Evolutionary conservation across 2,113 vertebrate genomes (phyloP).

Genomic region (Spheniscus mendiculus): DNA sequence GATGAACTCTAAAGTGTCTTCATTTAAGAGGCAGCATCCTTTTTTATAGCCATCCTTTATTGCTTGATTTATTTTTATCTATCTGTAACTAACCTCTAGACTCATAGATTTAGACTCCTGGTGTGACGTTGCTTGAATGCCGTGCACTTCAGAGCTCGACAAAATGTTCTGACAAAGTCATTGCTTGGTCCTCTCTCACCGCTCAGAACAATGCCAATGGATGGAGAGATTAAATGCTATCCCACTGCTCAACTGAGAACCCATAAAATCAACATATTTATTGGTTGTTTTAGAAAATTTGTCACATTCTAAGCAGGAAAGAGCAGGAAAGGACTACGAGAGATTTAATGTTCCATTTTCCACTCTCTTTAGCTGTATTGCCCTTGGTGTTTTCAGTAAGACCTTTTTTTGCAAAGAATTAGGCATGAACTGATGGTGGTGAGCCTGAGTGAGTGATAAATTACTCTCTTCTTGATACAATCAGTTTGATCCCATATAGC

Average conservation of each 20-base stretch:
- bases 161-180: constrained; percentile 32
- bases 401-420: background rate
- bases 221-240: constrained; percentile 8
- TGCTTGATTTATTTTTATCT: constrained; percentile 53
- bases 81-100: constrained; percentile 40
- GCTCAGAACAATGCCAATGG: constrained; percentile 1
- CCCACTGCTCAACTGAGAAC: constrained; percentile 2
- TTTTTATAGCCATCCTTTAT: constrained; percentile 37
- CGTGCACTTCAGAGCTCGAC: background rate
- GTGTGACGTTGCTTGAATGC: constrained; percentile 13
- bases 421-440: background rate
- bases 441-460: background rate
- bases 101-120: constrained; percentile 47
- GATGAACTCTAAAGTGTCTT: constrained; percentile 51
- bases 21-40: constrained; percentile 36
- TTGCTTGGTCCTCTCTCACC: background rate
- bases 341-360: background rate
- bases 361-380: background rate
- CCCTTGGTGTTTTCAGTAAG: background rate
- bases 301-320: background rate
- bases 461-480: background rate
- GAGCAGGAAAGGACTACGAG: background rate
- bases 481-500: background rate
- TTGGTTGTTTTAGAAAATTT: background rate
- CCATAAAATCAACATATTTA: constrained; percentile 36